phyloP scores from a whole-genome alignment of 2,113 vertebrate species.

The Cheirogaleus medius region DNA sequence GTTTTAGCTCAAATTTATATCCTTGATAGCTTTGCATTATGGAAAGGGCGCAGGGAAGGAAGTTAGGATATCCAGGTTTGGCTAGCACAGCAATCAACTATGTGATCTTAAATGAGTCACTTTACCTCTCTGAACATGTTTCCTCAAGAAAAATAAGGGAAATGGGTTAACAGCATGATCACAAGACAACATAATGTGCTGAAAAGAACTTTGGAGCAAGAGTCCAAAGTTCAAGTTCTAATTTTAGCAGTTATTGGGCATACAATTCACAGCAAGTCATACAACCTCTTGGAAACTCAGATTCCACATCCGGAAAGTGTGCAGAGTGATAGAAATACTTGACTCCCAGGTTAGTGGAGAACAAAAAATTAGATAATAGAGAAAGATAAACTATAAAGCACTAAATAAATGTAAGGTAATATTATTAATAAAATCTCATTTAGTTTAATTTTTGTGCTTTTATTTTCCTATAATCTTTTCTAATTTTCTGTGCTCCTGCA shows the following conservation, averaged over 20 bases:
- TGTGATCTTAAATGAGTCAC: neutral
- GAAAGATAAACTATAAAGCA: neutral
- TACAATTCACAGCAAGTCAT: neutral
- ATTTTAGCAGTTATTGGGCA: neutral
- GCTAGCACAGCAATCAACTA: neutral
- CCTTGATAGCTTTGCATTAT: neutral
- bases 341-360: neutral
- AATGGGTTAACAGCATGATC: neutral
- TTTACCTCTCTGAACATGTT: neutral
- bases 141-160: neutral
- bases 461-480: neutral
- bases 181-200: neutral
- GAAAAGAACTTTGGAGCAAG: neutral
- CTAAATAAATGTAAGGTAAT: neutral
- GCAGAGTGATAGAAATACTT: neutral
- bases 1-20: neutral
- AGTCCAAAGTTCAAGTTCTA: neutral
- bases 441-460: neutral
- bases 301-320: slow-evolving; percentile 33
- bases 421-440: neutral
- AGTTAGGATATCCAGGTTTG: neutral
- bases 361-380: neutral
- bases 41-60: neutral
- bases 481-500: neutral
- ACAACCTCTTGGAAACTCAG: neutral